Evolutionary conservation across 2,888 invertebrate genomes (phyloP), one percentile per base, ranked within the genome.

Genomic region (Merodon equestris): DNA sequence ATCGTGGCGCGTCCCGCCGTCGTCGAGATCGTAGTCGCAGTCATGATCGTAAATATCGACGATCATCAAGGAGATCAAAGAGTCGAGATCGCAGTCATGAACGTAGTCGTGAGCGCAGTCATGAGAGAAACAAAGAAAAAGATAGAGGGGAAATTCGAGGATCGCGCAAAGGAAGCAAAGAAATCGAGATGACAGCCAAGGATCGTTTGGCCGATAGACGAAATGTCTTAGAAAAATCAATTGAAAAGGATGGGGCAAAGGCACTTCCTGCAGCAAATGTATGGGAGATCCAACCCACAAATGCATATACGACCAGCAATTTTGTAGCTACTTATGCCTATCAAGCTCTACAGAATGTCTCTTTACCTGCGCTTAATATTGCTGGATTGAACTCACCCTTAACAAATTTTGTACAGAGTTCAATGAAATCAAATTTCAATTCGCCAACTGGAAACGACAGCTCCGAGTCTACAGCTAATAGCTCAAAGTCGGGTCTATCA

Each of bases 61-160:
- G 83, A 12, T 85, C 86, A 12, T 82, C 79, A 18, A 84, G 85
- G 63, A 82, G 86, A 38, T 86, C 85, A 19, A 81, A 79, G 7
- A 83, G 82, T 50, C 79, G 84, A 14, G 90, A 91, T 27, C 91
- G 87, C 5, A 83, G 86, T 82, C 91, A 86, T 82, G 92, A 90
- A 47, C 90, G 92, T 9, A 81, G 86, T 83, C 91, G 86, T 82
- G 92, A 90, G 44, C 90, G 92, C 3, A 81, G 75, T n/a, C 72
- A 83, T 10, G 81, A 68, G 9, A 89, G 89, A 17, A 90, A 91
- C 54, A 86, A 91, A 84, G 85, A 91, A 86, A 86, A 91, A 73
- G 87, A 90, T 85, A 56, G 89, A 83, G 83, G 88, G 82, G 42
- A 73, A n/a, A 53, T 17, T 27, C 53, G 48, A n/a, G 68, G 64